Base-by-base conservation (phyloP, 2,888 invertebrate species). In the Caenorhabditis zanzibari region DNA sequence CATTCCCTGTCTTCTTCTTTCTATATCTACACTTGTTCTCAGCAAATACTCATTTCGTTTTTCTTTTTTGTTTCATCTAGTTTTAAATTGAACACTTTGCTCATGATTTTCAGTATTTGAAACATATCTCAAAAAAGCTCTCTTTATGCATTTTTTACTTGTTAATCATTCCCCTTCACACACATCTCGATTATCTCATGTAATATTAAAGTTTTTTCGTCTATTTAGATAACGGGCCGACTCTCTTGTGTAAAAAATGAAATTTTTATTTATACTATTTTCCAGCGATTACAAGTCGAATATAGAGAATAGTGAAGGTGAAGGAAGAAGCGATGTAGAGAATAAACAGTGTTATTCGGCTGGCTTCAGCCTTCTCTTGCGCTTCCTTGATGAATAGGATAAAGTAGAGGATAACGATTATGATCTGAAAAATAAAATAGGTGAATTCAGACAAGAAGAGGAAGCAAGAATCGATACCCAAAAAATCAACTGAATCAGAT, bases 21-120 rank as follows among this genome's bases (percentile, higher is more conserved):
- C 10, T 38, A 44, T 26, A n/a, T 38, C 64, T 59, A 22, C 41
- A 16, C 28, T 38, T 41, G 22, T 56, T 32, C 47, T 41, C 68
- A 61, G 12, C 52, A 9, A 38, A 64, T 80, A 72, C 35, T 54
- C 72, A 72, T 56, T 72, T 80, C 56, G n/a, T 58, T 64, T n/a
- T n/a, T n/a, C n/a, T n/a, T n/a, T n/a, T n/a, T 44, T 26, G 61
- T 68, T 38, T 68, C 41, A 44, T 38, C 26, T 61, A 61, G 41
- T 75, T 47, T 64, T 28, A 49, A 19, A 32, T 73, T 38, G 69
- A 26, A 35, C 54, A 38, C n/a, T 56, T 61, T 68, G 54, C 64
- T 66, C 44, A 38, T 38, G 10, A 38, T 38, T 38, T 38, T 38
- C 71, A 47, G 35, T 64, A 59, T 68, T 68, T 38, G 35, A 19